Evolutionary conservation across 1,140 invertebrate species (phyloP).

Genomic region (Monomorium pharaonis): DNA sequence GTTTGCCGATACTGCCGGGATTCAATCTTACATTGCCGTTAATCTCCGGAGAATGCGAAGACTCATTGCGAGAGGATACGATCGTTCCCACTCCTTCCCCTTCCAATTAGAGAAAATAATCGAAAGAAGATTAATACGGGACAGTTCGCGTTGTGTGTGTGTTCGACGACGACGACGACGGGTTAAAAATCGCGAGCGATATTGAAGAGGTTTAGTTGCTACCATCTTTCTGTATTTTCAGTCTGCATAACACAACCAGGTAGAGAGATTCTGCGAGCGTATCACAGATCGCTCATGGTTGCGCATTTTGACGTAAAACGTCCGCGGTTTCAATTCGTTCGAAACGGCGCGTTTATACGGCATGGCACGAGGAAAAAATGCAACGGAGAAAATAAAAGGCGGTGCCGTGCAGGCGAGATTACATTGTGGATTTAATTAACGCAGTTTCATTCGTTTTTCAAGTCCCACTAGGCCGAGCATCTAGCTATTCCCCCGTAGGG

Average conservation of each 20-base stretch:
- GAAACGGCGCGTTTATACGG: background rate
- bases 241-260: background rate
- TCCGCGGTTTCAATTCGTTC: background rate
- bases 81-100: too few species aligned
- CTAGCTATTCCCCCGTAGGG: slow-evolving; percentile 7
- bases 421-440: slow-evolving; percentile 54
- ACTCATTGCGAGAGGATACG: slow-evolving; percentile 28
- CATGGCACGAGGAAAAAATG: background rate
- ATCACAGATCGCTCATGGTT: background rate
- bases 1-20: slow-evolving; percentile 31
- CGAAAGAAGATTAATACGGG: background rate
- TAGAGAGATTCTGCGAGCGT: background rate
- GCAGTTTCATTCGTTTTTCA: slow-evolving; percentile 44
- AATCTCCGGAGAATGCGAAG: slow-evolving; percentile 39
- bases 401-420: background rate
- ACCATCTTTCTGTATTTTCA: background rate
- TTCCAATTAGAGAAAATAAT: slow-evolving; percentile 3
- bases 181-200: background rate
- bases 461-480: slow-evolving; percentile 8
- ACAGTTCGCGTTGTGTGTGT: background rate
- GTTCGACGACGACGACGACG: too few species aligned
- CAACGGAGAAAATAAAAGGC: background rate
- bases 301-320: background rate
- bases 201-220: background rate
- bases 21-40: slow-evolving; percentile 39